Percentiles rank a stretch among this genome's conserved stretches.
Conservation (phyloP, 2,113 vertebrate genomes). For the Mastomys natalensis region DNA sequence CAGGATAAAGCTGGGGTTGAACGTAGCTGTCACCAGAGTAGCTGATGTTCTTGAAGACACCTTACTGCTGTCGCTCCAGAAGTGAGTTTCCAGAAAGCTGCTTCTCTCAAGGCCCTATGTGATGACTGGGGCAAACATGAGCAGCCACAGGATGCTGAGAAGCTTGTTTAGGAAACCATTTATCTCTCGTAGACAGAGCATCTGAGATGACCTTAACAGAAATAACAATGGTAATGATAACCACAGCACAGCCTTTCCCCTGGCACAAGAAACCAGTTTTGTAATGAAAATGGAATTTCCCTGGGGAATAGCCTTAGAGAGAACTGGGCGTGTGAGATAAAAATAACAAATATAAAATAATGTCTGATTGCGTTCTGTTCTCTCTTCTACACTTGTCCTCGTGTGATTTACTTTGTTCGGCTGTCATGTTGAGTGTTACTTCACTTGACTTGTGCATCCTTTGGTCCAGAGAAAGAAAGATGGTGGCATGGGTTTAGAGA, state of each 20-base stretch:
- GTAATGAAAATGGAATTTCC: conserved; percentile 72
- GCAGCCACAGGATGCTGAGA: conserved; percentile 9
- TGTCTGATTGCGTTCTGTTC: not conserved
- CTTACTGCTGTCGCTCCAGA: fast-evolving
- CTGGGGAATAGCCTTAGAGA: conserved; percentile 55
- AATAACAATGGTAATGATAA: not conserved
- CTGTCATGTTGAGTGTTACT: not conserved
- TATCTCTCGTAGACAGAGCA: conserved; percentile 31
- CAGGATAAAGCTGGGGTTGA: not conserved
- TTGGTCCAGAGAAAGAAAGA: not conserved
- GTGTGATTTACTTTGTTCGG: not conserved
- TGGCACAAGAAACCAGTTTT: conserved; percentile 33
- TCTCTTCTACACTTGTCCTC: not conserved
- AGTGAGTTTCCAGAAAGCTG: conserved; percentile 35
- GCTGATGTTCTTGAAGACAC: not conserved
- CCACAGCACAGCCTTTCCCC: not conserved
- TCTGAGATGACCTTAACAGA: conserved; percentile 57
- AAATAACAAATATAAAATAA: not conserved
- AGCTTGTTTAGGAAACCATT: conserved; percentile 67
- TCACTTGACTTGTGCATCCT: fast-evolving
- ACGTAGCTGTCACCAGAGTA: fast-evolving
- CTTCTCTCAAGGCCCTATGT: not conserved
- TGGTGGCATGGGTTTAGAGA: not conserved
- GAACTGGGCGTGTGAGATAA: conserved; percentile 42
- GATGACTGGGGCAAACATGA: not conserved